Evolutionary conservation across 2,797 vertebrate genomes (phyloP).

Genomic region (Typhlichthys eigenmanni): DNA sequence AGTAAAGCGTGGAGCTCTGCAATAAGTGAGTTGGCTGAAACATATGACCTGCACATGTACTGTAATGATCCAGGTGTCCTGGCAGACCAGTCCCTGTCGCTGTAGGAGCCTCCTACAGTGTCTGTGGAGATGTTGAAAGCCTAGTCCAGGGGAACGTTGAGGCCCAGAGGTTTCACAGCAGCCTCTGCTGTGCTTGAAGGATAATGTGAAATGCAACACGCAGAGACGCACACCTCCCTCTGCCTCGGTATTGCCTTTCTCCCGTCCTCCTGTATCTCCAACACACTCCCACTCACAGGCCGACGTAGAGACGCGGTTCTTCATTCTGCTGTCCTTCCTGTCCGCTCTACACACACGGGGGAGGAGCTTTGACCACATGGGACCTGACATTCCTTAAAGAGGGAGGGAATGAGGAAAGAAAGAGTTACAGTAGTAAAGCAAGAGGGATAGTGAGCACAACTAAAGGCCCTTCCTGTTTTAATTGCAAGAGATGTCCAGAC

Average conservation of each 20-base stretch:
- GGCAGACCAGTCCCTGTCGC: too few species aligned
- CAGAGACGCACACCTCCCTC: neutral
- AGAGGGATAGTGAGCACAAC: neutral
- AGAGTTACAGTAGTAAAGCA: neutral
- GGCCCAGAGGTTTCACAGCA: too few species aligned
- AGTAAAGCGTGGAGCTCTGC: too few species aligned
- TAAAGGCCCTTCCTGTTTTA: neutral
- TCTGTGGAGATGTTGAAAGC: too few species aligned
- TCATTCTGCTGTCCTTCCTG: neutral
- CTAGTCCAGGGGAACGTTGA: too few species aligned
- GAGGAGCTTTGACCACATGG: constrained; percentile 10
- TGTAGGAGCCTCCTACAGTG: too few species aligned
- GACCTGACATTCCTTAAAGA: constrained; percentile 59
- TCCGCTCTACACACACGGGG: neutral
- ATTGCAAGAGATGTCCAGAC: neutral
- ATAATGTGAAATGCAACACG: too few species aligned
- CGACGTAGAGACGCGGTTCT: constrained; percentile 3
- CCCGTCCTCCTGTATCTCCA: constrained; percentile 30
- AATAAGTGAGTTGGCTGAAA: too few species aligned
- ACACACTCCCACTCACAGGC: too few species aligned
- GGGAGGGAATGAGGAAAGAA: constrained; percentile 9
- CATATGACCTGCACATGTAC: too few species aligned
- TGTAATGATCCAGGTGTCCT: too few species aligned
- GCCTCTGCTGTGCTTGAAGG: too few species aligned
- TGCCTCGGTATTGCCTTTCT: neutral